Evolutionary conservation across 2,888 invertebrate genomes (phyloP).

Genomic region (Nysson spinosus): DNA sequence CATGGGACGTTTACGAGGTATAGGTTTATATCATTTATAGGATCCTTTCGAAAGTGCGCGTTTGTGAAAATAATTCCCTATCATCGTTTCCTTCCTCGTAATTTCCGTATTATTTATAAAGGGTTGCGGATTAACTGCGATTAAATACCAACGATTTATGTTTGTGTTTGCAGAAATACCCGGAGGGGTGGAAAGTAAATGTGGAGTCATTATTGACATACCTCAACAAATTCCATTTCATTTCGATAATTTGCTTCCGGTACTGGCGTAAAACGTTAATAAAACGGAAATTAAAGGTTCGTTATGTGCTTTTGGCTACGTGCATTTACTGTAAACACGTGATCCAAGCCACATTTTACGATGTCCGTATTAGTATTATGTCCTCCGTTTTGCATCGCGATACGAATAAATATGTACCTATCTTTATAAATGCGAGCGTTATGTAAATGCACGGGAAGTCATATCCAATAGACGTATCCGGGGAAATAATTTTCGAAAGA

Average conservation of each 20-base stretch:
- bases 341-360: conserved; percentile 15
- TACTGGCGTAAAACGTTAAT: conserved; percentile 39
- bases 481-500: no score
- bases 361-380: conserved; percentile 24
- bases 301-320: not conserved
- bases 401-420: no score
- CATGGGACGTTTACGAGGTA: no score
- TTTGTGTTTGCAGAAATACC: not conserved
- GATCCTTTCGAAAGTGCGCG: no score
- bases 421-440: no score
- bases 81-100: not conserved
- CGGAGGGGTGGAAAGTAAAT: not conserved
- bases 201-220: conserved; percentile 26
- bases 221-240: conserved; percentile 39
- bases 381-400: no score
- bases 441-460: no score
- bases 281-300: conserved; percentile 35
- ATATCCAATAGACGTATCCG: no score
- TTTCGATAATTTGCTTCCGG: conserved; percentile 38
- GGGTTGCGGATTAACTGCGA: not conserved
- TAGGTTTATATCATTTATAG: no score
- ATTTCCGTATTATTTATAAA: no score
- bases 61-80: no score
- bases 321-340: conserved; percentile 32
- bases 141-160: not conserved